These are phyloP conservation scores for Oxystoma pomonae DNA, from an alignment of 2,888 invertebrate genomes.

Conservation along the genomic window DNA sequence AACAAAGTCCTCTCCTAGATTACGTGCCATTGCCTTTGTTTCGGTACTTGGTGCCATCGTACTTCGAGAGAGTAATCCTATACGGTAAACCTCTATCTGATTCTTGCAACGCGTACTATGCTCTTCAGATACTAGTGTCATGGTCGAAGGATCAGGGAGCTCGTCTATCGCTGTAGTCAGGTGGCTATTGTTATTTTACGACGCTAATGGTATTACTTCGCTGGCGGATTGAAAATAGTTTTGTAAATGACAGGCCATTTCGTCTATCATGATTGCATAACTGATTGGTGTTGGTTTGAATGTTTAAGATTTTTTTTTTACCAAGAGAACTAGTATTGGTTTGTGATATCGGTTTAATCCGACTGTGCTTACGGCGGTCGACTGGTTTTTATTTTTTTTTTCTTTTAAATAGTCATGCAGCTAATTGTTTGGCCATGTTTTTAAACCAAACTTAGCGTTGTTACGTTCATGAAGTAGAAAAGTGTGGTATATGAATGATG, in stretches of 20 bases:
- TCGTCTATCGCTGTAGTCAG: neutral
- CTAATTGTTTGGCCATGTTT: too few species aligned
- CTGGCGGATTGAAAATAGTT: neutral
- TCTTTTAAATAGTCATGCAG: neutral
- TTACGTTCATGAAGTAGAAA: too few species aligned
- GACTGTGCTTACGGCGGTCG: neutral
- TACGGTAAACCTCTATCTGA: neutral
- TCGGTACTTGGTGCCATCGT: neutral
- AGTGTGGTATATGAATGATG: too few species aligned
- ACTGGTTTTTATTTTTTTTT: neutral
- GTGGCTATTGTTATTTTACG: neutral
- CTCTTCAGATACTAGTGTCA: neutral
- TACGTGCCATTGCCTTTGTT: neutral
- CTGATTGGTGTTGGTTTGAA: neutral
- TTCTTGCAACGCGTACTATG: neutral
- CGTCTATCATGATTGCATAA: neutral
- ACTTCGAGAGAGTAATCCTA: neutral
- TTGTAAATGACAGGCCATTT: neutral
- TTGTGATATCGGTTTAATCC: neutral
- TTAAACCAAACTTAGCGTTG: too few species aligned
- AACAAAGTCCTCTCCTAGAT: neutral
- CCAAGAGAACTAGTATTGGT: neutral
- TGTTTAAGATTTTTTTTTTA: neutral
- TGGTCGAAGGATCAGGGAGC: neutral
- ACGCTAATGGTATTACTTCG: neutral